phyloP scores from a whole-genome alignment of 2,113 vertebrate genomes.

The Epinephelus cyanopodus region DNA sequence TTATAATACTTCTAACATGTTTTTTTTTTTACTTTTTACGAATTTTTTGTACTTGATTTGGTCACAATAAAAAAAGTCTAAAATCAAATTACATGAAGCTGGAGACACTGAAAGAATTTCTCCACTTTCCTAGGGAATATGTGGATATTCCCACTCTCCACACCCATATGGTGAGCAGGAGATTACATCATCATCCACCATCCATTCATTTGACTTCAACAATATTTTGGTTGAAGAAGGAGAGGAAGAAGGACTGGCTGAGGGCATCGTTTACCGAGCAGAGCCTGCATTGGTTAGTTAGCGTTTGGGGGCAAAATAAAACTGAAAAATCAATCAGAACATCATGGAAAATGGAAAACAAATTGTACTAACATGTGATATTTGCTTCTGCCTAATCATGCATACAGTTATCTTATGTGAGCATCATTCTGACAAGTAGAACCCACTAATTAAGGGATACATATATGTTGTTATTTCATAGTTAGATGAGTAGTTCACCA shows the following conservation, averaged over 20 bases:
- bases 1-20: constrained; percentile 38
- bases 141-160: constrained; percentile 85
- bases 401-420: not conserved
- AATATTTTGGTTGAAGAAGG: constrained; percentile 84
- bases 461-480: constrained; percentile 10
- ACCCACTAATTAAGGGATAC: not conserved
- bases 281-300: constrained; percentile 94
- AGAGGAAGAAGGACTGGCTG: constrained; percentile 88
- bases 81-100: constrained; percentile 31
- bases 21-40: constrained; percentile 63
- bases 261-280: constrained; percentile 91
- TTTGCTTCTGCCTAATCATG: constrained; percentile 11
- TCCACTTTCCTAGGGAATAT: constrained; percentile 81
- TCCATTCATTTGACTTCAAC: constrained; percentile 89
- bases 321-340: constrained; percentile 49
- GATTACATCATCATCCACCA: constrained; percentile 90
- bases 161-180: constrained; percentile 94
- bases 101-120: constrained; percentile 77
- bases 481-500: not conserved
- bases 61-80: not conserved
- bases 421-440: constrained; percentile 2
- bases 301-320: constrained; percentile 43
- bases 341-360: constrained; percentile 21
- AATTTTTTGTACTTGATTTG: constrained; percentile 54
- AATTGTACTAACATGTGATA: constrained; percentile 16